A percentile compares a stretch with the other conserved stretches of the same genome.
These are phyloP conservation scores for Ruditapes philippinarum DNA, from an alignment of 1,140 invertebrate genomes.

Conservation along the genomic window DNA sequence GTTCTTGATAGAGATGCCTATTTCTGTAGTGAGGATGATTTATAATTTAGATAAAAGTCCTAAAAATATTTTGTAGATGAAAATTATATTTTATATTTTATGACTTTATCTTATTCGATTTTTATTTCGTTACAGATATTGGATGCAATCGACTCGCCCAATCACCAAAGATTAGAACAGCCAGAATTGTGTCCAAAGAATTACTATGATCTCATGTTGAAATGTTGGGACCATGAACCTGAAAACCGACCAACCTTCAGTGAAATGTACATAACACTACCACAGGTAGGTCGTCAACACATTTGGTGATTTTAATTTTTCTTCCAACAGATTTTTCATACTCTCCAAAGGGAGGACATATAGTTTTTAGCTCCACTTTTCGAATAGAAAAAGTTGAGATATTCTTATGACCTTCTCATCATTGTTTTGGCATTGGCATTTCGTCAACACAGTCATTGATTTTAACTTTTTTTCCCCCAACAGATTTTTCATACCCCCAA, in stretches of 20 bases:
- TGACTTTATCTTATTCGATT: too few species aligned
- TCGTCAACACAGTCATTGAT: too few species aligned
- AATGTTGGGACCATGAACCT: conserved; percentile 98
- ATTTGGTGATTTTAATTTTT: too few species aligned
- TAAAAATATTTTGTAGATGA: too few species aligned
- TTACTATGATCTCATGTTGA: conserved; percentile 96
- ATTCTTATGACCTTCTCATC: background rate
- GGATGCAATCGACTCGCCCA: conserved; percentile 97
- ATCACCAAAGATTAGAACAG: conserved; percentile 89
- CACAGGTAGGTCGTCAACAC: conserved; percentile 90
- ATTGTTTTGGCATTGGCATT: too few species aligned
- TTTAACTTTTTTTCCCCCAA: too few species aligned
- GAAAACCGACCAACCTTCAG: conserved; percentile 96
- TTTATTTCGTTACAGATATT: conserved; percentile 93
- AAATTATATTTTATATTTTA: too few species aligned
- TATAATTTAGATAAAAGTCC: too few species aligned
- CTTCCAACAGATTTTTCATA: background rate
- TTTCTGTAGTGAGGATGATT: too few species aligned
- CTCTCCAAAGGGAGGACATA: background rate
- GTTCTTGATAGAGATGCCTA: too few species aligned
- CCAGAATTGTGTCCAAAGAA: conserved; percentile 98
- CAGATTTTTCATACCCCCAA: too few species aligned
- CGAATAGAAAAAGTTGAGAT: background rate
- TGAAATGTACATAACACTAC: conserved; percentile 93
- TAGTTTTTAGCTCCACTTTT: background rate